Evolutionary conservation across 2,888 invertebrate genomes (phyloP).

Genomic region (Scaptomyza tumidula): DNA sequence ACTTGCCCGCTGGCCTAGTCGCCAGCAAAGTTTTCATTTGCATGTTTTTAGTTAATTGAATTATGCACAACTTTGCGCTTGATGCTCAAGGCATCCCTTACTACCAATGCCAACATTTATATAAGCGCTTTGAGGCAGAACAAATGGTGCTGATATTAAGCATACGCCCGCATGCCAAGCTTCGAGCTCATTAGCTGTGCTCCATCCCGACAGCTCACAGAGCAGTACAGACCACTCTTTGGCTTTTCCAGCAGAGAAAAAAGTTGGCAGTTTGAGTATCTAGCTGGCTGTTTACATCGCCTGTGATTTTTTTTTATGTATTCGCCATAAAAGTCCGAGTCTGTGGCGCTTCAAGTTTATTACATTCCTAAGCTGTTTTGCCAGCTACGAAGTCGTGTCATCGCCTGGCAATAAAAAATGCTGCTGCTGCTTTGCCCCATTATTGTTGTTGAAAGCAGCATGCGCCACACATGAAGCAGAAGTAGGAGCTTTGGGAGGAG

Average conservation of each 20-base stretch:
- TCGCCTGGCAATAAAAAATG: constrained; percentile 65
- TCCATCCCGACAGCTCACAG: not conserved
- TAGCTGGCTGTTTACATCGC: constrained; percentile 32
- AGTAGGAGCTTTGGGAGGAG: not conserved
- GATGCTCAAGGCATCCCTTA: constrained; percentile 46
- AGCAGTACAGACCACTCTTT: constrained; percentile 48
- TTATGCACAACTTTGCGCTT: constrained; percentile 73
- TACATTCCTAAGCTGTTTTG: constrained; percentile 66
- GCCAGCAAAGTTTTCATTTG: constrained; percentile 72
- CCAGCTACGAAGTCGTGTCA: constrained; percentile 68
- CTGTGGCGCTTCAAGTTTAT: constrained; percentile 59
- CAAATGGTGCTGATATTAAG: constrained; percentile 65
- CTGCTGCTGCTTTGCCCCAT: constrained; percentile 20
- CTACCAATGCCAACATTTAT: constrained; percentile 48
- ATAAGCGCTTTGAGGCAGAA: constrained; percentile 57
- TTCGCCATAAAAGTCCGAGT: constrained; percentile 62
- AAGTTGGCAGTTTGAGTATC: not conserved
- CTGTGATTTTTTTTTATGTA: constrained; percentile 74
- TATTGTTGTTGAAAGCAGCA: constrained; percentile 20
- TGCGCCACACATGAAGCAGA: constrained; percentile 43
- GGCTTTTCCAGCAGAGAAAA: constrained; percentile 35
- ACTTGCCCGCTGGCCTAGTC: constrained; percentile 44
- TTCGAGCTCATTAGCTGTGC: constrained; percentile 60
- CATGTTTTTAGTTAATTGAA: constrained; percentile 78
- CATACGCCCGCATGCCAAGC: constrained; percentile 47